These are phyloP conservation scores for Augochlora pura DNA, from an alignment of 1,140 invertebrate genomes.

Conservation along the genomic window DNA sequence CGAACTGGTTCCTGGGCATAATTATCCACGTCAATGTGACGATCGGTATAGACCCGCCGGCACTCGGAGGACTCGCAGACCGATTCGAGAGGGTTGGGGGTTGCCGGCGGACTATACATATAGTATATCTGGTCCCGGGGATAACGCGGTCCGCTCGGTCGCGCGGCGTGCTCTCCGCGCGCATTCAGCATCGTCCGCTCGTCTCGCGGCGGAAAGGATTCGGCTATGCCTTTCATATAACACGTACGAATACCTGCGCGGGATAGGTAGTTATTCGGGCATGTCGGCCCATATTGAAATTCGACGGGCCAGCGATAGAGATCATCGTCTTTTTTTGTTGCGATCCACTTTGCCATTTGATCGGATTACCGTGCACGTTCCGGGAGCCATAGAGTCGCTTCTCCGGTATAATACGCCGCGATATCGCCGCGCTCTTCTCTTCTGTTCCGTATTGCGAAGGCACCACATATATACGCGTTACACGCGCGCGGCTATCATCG, in stretches of 20 bases:
- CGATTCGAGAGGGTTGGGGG: conserved; percentile 44
- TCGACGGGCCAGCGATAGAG: conserved; percentile 69
- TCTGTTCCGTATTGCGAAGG: conserved; percentile 24
- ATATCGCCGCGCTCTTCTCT: conserved; percentile 23
- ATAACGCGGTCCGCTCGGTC: conserved; percentile 8
- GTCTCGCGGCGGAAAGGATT: conserved; percentile 47
- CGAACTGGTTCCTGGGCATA: neutral
- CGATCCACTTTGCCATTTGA: conserved; percentile 75
- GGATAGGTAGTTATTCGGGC: conserved; percentile 68
- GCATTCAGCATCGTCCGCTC: conserved; percentile 37
- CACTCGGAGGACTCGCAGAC: conserved; percentile 36
- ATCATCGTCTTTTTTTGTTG: conserved; percentile 70
- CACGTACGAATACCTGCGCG: conserved; percentile 49
- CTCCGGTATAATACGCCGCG: conserved; percentile 38
- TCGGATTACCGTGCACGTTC: conserved; percentile 69
- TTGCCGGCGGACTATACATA: too few relatives aligned
- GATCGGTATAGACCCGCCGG: conserved; percentile 32
- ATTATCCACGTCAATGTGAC: conserved; percentile 36
- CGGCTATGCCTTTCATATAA: conserved; percentile 52
- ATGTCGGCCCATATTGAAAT: conserved; percentile 72
- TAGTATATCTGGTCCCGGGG: conserved; percentile 15
- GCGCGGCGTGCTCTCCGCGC: conserved; percentile 1
- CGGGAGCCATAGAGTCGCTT: conserved; percentile 50
- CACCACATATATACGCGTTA: neutral
- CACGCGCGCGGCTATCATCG: neutral